Evolutionary conservation across 2,113 vertebrate species (phyloP).

Genomic region (Tenrec ecaudatus): DNA sequence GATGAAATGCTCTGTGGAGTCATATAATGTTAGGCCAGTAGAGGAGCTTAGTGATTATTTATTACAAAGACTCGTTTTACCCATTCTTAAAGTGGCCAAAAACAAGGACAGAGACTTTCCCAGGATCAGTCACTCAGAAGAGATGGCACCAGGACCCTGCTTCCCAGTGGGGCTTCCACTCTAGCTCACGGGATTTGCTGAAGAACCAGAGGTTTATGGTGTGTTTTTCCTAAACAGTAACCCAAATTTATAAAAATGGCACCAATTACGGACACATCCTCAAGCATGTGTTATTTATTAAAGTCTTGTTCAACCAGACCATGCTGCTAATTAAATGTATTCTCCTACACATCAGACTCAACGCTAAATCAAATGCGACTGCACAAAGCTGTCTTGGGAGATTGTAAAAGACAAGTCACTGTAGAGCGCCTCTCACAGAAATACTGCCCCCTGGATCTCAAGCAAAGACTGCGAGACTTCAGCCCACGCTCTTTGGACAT

Average conservation of each 20-base stretch:
- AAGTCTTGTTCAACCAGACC: background rate
- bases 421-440: background rate
- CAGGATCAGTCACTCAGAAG: background rate
- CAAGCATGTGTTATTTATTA: background rate
- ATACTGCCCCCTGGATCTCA: background rate
- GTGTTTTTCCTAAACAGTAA: background rate
- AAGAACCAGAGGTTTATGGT: background rate
- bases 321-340: background rate
- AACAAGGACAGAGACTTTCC: background rate
- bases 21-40: conserved; percentile 9
- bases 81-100: background rate
- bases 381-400: background rate
- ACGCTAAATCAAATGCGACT: conserved; percentile 22
- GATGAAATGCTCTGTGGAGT: conserved; percentile 44
- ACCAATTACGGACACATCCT: background rate
- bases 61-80: background rate
- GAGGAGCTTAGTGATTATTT: background rate
- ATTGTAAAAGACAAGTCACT: conserved; percentile 45
- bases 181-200: background rate
- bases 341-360: background rate
- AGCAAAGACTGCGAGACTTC: too few relatives aligned
- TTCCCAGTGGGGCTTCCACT: background rate
- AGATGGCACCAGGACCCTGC: background rate
- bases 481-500: too few relatives aligned
- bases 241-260: background rate